Evolutionary conservation across 2,888 invertebrate genomes (phyloP).

Genomic region (Bhutanitis thaidina): DNA sequence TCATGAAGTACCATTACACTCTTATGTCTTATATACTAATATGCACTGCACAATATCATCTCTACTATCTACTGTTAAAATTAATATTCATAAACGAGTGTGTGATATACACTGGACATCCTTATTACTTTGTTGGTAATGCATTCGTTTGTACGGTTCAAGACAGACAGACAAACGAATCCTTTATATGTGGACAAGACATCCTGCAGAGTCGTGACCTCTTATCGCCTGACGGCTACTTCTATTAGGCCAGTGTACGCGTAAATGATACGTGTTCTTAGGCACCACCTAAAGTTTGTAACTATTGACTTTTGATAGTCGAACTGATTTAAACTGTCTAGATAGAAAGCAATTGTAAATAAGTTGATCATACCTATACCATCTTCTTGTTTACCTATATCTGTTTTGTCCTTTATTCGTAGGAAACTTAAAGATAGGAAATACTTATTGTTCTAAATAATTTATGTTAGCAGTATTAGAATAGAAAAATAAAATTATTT

Average conservation of each 20-base stretch:
- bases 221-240: constrained; percentile 21
- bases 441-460: too few relatives aligned
- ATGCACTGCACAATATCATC: constrained; percentile 19
- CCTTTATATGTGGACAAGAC: constrained; percentile 51
- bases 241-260: constrained; percentile 24
- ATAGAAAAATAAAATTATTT: too few relatives aligned
- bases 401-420: too few relatives aligned
- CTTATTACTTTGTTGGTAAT: constrained; percentile 36
- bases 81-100: constrained; percentile 26
- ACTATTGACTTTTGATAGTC: background rate
- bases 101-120: constrained; percentile 29
- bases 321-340: too few relatives aligned
- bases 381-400: too few relatives aligned
- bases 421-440: too few relatives aligned
- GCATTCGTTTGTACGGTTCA: constrained; percentile 26
- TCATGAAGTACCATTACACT: constrained; percentile 10
- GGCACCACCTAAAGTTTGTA: background rate
- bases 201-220: constrained; percentile 40
- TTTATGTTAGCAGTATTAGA: too few relatives aligned
- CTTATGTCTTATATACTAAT: constrained; percentile 5
- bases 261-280: constrained; percentile 11
- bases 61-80: constrained; percentile 22
- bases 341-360: too few relatives aligned
- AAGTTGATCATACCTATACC: too few relatives aligned
- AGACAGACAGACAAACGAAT: constrained; percentile 46